These are phyloP conservation scores for Acronicta leporina DNA, from an alignment of 2,888 invertebrate species.

Conservation along the genomic window DNA sequence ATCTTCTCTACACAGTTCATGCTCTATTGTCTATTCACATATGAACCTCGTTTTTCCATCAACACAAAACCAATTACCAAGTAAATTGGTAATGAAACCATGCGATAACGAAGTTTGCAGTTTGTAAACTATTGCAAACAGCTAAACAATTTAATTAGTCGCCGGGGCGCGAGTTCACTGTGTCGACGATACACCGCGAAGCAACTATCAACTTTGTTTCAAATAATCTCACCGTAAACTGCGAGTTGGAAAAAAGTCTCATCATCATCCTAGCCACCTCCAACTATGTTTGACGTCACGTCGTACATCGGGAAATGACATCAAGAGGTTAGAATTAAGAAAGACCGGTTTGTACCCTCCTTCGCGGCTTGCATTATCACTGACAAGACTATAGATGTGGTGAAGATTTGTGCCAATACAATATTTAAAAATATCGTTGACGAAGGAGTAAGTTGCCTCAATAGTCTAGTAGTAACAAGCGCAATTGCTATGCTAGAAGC, in stretches of 20 bases:
- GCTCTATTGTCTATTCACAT: background rate
- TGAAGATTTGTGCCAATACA: no score
- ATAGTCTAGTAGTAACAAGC: no score
- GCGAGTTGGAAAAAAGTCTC: background rate
- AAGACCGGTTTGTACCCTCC: no score
- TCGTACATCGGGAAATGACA: no score
- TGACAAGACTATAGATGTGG: no score
- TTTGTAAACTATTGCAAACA: constrained; percentile 66
- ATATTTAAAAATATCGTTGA: no score
- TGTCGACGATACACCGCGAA: constrained; percentile 51
- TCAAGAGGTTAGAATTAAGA: no score
- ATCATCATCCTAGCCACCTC: no score
- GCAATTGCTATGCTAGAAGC: no score
- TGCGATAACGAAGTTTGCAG: constrained; percentile 50
- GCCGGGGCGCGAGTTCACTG: constrained; percentile 50
- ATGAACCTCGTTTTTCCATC: constrained; percentile 15
- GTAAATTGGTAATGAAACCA: constrained; percentile 50
- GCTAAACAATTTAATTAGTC: constrained; percentile 78
- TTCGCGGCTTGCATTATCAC: no score
- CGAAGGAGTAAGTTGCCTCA: no score
- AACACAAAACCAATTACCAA: constrained; percentile 39
- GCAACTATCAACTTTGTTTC: constrained; percentile 45
- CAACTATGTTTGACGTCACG: no score
- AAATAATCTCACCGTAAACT: background rate
- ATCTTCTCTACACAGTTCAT: background rate